Conservation (phyloP, 2,797 vertebrate genomes). For the Scyliorhinus canicula region DNA sequence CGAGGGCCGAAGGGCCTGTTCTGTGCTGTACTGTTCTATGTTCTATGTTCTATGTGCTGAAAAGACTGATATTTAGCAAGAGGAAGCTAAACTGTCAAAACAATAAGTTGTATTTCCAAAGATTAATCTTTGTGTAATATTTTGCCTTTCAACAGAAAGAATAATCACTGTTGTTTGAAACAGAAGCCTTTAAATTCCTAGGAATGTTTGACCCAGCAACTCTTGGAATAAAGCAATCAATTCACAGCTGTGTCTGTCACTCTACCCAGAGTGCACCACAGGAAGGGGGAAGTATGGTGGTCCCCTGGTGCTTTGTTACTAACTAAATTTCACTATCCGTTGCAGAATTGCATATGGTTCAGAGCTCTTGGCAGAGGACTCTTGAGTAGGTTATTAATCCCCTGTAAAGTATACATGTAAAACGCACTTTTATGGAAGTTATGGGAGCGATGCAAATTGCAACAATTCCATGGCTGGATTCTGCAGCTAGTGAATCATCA, state of each 20-base stretch:
- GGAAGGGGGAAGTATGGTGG: not conserved
- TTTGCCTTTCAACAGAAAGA: not conserved
- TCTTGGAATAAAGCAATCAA: not conserved
- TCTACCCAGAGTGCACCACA: conserved; percentile 10
- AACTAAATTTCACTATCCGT: not conserved
- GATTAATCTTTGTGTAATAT: not conserved
- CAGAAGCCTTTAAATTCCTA: not conserved
- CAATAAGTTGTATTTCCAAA: not conserved
- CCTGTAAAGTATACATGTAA: not conserved
- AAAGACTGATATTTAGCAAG: not conserved
- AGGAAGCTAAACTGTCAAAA: not conserved
- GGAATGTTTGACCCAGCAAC: not conserved
- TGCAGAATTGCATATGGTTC: not conserved
- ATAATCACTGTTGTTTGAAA: not conserved
- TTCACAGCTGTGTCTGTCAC: conserved; percentile 16
- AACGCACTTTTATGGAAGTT: conserved; percentile 12
- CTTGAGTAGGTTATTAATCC: not conserved
- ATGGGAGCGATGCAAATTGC: not conserved
- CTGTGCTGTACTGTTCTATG: no score
- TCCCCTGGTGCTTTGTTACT: conserved; percentile 1
- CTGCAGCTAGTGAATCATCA: not conserved
- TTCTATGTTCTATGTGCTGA: not conserved
- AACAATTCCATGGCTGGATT: not conserved
- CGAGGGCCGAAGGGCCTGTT: no score
- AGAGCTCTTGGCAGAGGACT: not conserved